Base-by-base conservation (phyloP, 2,888 invertebrate genomes). In the Dendrolimus houi region DNA sequence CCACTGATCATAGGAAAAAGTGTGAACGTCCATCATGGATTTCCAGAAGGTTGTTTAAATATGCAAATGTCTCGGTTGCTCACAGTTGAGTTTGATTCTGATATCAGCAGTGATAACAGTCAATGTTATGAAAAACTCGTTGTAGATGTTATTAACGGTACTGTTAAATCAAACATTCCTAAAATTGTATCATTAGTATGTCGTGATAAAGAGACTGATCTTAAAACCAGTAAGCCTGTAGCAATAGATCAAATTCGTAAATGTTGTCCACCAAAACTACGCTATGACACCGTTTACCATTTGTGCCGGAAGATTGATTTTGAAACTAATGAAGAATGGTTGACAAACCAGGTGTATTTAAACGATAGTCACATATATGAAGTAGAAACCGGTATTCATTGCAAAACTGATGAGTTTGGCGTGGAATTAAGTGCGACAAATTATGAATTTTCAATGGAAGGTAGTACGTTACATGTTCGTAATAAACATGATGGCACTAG, bases 221-320 rank as follows among this genome's bases (percentile, higher is more conserved):
- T 68, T 13, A 61, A 68, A 60, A 63, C 67, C 42, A 67, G 64
- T 53, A 47, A 47, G 6, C 12, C 47, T 47, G 57, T 81, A 47
- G 66, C 68, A 52, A 69, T 87, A 57, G 67, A 77, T 58, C 75
- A 78, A 57, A 68, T 90, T 42, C 71, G 79, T 17, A 91, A 91
- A 70, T 91, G 91, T 70, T 91, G 91, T 68, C 78, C 77, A 9
- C 71, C 62, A 55, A 83, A 83, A 29, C 74, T 86, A 63, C 75
- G 68, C 54, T 91, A 86, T 61, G 87, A 91, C 60, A 63, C 68
- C 10, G 60, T 68, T 12, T 71, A 71, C 59, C 89, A 88, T 66
- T 62, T 71, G 41, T 90, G 90, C 65, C 79, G 75, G 66, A 59
- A 67, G 8, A 66, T 64, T 58, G 60, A 62, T 10, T 53, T 58